A percentile compares a stretch with the other conserved stretches of the same genome.
Conservation (phyloP, 2,797 vertebrate genomes). For the Ambastaia sidthimunki region DNA sequence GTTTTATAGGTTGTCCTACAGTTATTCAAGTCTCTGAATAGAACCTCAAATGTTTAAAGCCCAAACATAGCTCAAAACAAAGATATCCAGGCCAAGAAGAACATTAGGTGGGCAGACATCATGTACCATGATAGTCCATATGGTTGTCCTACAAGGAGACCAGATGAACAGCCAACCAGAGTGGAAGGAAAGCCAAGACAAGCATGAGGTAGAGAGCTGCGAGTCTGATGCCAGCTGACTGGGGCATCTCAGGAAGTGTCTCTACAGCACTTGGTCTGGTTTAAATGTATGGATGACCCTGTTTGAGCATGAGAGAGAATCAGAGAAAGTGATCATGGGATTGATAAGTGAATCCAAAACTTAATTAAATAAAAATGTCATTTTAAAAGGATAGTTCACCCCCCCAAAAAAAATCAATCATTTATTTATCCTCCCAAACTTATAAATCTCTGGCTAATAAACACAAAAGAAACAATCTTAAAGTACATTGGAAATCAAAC, state of each 20-base stretch:
- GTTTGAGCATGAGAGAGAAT: slow-evolving; percentile 20
- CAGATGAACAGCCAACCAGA: slow-evolving; percentile 39
- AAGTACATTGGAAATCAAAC: no score
- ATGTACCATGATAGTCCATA: slow-evolving; percentile 26
- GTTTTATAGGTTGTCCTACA: not conserved
- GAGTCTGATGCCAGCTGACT: slow-evolving; percentile 8
- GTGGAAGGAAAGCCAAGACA: slow-evolving; percentile 53
- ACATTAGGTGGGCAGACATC: slow-evolving; percentile 27
- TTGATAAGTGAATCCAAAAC: not conserved
- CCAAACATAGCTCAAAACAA: not conserved
- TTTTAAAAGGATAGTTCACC: not conserved
- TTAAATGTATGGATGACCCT: slow-evolving; percentile 81
- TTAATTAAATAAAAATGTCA: not conserved
- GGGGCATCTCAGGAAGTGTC: slow-evolving; percentile 39
- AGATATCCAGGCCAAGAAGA: slow-evolving; percentile 11
- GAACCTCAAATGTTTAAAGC: slow-evolving; percentile 14
- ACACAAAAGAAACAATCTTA: no score
- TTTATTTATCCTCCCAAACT: no score
- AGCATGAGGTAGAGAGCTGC: slow-evolving; percentile 52
- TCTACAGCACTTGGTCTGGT: slow-evolving; percentile 67
- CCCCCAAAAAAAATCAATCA: no score
- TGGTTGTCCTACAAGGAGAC: slow-evolving; percentile 23
- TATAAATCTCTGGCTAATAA: no score
- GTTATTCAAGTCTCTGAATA: slow-evolving; percentile 9
- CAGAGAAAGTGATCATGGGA: not conserved